Base-by-base conservation (phyloP, 2,113 vertebrate genomes). In the Penelope pileata region DNA sequence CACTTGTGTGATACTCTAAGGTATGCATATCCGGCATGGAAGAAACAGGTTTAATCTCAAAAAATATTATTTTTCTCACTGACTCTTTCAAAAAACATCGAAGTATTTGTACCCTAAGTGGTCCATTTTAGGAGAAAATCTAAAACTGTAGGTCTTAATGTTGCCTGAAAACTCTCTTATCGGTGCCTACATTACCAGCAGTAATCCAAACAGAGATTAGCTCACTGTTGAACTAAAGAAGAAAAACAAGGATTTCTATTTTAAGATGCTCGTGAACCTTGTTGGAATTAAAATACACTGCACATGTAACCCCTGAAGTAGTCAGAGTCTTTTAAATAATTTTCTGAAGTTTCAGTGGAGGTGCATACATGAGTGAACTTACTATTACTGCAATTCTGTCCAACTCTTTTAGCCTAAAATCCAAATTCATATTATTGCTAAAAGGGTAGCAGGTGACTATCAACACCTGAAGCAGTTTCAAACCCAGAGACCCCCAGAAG, bases 211-310 rank as follows among this genome's bases (percentile, higher is more conserved):
- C 32, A 62, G 54, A 59, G 67, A n/a, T 58, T n/a, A 69, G 34
- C 34, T 80, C 63, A 82, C 45, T 85, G 36, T 47, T 88, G 75
- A 95, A 86, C 75, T 81, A 70, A 76, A 74, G 64, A 68, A 87
- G 67, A 63, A 95, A 94, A 94, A 86, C 3, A 27, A 94, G 18
- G 80, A 72, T 83, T 95, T 95, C 88, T 96, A 91, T 95, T 96
- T 94, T 95, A 88, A 75, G 82, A 74, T n/a, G 67, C 42, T 47
- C 38, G 13, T 40, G 60, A 94, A 94, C 87, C 84, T 94, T 19
- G 1, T 1, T 81, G 85, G 88, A 96, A 93, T 81, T 93, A 74
- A 93, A 92, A 88, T 50, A 77, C 29, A 0, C 67, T 89, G 58
- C 29, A 94, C 90, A 59, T 85, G 36, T 93, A 95, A 95, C 63